Evolutionary conservation across 2,888 invertebrate genomes (phyloP), one percentile per base, ranked within the genome.

Genomic region (Eupithecia vulgata): DNA sequence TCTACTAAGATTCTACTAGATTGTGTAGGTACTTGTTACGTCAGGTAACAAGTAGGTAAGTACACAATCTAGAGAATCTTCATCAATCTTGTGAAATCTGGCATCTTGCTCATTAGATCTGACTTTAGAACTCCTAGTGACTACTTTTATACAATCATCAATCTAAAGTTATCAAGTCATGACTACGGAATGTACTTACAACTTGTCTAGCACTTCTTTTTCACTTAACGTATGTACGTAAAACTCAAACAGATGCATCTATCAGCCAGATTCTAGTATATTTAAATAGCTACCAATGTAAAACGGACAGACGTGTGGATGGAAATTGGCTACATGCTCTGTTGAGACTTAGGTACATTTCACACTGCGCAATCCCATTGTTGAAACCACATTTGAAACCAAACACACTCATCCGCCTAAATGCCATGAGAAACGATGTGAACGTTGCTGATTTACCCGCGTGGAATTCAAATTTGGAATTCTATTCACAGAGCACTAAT

Each of bases 331-430:
- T 72, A 62, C 75, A 45, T 74, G 74, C 61, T 52, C 40, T 68
- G 21, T 64, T n/a, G 37, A 66, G 66, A 52, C 71, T 61, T 4
- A 30, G 4, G 30, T 35, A 64, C 37, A n/a, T 17, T 37, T 64
- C 64, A 5, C 64, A 37, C 71, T 42, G 48, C 70, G 64, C 52
- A 67, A 70, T 70, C 52, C 69, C 70, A 77, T 74, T 77, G 76
- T 77, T 75, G 76, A 68, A 64, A 37, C 62, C 21, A 57, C 52
- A 57, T 37, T 64, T 37, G n/a, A 64, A 62, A 64, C 62, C 62
- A 64, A 75, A 75, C 70, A 77, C 70, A 77, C 71, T 76, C 74
- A 72, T 74, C 75, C 68, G 37, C 71, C 73, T 40, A 76, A 76
- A 75, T 75, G 75, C 68, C 75, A 75, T 70, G 57, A 70, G 75